These are phyloP conservation scores for Zoanthus sociatus DNA, from an alignment of 92 coral and sea anemone species.

Conservation along the genomic window DNA sequence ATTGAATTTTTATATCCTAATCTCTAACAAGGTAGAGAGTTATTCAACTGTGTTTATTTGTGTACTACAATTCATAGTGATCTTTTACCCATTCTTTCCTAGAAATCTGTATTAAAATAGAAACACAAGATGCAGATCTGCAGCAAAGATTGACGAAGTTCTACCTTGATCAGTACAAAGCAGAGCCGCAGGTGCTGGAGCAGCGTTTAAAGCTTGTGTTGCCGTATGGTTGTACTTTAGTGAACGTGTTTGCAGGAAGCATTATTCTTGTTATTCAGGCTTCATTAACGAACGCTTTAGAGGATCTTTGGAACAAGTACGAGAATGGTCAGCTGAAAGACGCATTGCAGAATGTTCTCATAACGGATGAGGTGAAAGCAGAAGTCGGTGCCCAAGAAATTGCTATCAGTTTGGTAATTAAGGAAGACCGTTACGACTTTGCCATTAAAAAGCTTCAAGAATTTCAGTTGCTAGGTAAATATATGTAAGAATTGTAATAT, in stretches of 20 bases:
- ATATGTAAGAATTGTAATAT: background rate
- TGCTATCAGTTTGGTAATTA: background rate
- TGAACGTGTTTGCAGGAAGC: background rate
- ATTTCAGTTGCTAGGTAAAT: conserved; percentile 11
- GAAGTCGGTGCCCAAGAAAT: background rate
- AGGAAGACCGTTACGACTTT: background rate
- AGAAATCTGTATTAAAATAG: too few species aligned
- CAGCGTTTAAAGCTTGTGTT: background rate
- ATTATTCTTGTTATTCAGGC: conserved; percentile 17
- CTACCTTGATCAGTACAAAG: background rate
- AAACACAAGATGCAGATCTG: background rate
- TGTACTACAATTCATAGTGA: too few species aligned
- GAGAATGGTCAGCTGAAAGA: background rate
- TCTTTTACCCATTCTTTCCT: too few species aligned
- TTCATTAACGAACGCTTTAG: conserved; percentile 5
- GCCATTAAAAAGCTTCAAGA: conserved; percentile 10
- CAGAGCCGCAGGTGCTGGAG: background rate
- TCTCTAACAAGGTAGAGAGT: too few species aligned
- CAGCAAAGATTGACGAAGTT: background rate
- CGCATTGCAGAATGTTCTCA: conserved; percentile 9
- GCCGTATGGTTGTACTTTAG: background rate
- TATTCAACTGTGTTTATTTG: too few species aligned
- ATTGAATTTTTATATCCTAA: too few species aligned
- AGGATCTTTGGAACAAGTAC: conserved; percentile 24
- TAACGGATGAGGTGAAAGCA: conserved; percentile 9